Conservation (phyloP, 92 coral and sea anemone species). For the Actinernus sp. region DNA sequence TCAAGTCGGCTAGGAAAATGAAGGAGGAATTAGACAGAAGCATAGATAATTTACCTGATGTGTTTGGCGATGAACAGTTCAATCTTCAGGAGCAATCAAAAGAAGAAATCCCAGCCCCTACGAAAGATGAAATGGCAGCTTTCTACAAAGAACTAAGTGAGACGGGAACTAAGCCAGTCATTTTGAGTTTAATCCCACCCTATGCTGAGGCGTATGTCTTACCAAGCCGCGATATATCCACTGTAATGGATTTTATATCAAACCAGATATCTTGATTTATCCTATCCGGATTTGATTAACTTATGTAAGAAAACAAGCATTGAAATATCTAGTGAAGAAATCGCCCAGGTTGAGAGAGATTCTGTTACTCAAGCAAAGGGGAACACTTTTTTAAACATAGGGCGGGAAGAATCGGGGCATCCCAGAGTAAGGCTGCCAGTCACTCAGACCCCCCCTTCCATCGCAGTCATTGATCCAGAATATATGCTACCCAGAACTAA, state of each 20-base stretch:
- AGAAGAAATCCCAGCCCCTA: conserved; percentile 23
- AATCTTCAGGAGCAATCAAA: conserved; percentile 10
- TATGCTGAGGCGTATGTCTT: conserved; percentile 33
- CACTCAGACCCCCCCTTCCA: conserved; percentile 40
- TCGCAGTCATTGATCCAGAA: conserved; percentile 40
- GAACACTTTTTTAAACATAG: conserved; percentile 46
- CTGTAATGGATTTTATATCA: conserved; percentile 38
- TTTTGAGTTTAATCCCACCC: conserved; percentile 35
- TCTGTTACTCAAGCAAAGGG: conserved; percentile 37
- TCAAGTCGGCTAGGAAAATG: conserved; percentile 57
- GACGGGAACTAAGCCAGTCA: conserved; percentile 62
- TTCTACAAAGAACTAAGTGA: conserved; percentile 48
- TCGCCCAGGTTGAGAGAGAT: conserved; percentile 51
- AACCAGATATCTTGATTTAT: conserved; percentile 22
- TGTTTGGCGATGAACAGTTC: too few relatives aligned
- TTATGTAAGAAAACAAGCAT: conserved; percentile 20
- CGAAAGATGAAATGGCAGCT: conserved; percentile 40
- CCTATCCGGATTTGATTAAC: conserved; percentile 41
- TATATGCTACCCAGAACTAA: conserved; percentile 62
- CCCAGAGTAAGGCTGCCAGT: conserved; percentile 49
- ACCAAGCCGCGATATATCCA: conserved; percentile 31
- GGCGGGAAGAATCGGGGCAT: conserved; percentile 72
- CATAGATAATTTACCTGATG: too few relatives aligned
- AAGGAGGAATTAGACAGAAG: too few relatives aligned
- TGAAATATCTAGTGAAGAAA: conserved; percentile 37